Base-by-base conservation (phyloP, 1,140 invertebrate genomes). In the Antheraea mylitta region DNA sequence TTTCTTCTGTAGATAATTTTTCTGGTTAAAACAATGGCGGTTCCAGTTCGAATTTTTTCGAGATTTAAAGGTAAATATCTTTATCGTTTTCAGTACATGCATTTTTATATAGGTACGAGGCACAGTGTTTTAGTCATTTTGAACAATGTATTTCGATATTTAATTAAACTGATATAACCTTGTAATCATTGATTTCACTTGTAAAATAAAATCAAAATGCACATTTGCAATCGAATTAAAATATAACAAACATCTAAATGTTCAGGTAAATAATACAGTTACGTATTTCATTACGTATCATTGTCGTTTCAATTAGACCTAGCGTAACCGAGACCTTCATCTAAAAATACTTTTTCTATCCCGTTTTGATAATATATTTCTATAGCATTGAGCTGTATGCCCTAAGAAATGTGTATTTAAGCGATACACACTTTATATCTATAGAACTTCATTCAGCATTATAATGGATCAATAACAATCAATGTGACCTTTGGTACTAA, bases 11-110 rank as follows among this genome's bases (percentile, higher is more conserved):
- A 74, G 18, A 53, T 68, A n/a, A 16, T 22, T 36, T 66, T 66
- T 66, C 67, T 67, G 62, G 80, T 72, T 82, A 83, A 77, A 78
- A 89, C 79, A 84, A 91, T 91, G 89, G 87, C 89, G 82, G 81
- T 91, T 63, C 79, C 89, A 69, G 80, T 82, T 64, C 79, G 88
- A 74, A 84, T 89, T 82, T 81, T 91, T 73, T 85, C 82, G 79
- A 79, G 83, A 68, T 82, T 85, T 70, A 91, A 84, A 89, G 87
- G 89, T 91, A 85, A 82, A 68, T 65, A 38, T 38, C 18, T 22
- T 42, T 11, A 19, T 7, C 16, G 9, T 53, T 53, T 16, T 10
- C 1, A 13, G 9, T 53, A 53, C 9, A 16, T 16, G 2, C 13
- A 53, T 53, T 53, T 42, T 42, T 0, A 42, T 11, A 11, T 42